Evolutionary conservation across 2,797 vertebrate genomes (phyloP).

Genomic region (Enteromius afrohamiltoni): DNA sequence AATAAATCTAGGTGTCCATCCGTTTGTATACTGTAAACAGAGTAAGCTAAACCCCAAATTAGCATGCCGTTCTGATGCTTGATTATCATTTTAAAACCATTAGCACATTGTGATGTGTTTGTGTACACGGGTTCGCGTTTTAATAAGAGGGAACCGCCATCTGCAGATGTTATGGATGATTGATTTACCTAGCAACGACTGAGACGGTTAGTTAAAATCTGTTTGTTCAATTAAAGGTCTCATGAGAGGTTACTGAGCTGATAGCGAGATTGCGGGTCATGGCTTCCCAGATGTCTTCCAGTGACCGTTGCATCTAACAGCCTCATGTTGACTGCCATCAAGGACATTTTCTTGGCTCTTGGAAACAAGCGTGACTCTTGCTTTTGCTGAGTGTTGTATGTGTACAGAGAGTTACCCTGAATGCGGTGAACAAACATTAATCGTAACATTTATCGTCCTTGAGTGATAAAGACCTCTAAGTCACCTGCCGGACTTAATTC

Average conservation of each 20-base stretch:
- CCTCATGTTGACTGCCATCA: conserved; percentile 27
- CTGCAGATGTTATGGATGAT: conserved; percentile 36
- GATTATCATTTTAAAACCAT: conserved; percentile 45
- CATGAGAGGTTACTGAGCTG: background rate
- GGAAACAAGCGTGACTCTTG: conserved; percentile 17
- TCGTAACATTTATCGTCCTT: background rate
- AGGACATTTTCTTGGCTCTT: conserved; percentile 20
- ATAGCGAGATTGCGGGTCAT: conserved; percentile 1
- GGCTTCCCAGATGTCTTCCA: conserved; percentile 20
- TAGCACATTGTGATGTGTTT: conserved; percentile 35
- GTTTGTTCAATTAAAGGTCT: conserved; percentile 36
- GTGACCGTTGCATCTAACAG: background rate
- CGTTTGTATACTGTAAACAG: conserved; percentile 30
- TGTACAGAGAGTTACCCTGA: background rate
- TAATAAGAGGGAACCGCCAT: conserved; percentile 18
- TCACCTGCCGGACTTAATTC: background rate
- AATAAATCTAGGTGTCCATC: background rate
- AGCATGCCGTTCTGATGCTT: conserved; percentile 8
- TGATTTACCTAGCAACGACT: conserved; percentile 30
- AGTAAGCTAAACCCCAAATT: conserved; percentile 18
- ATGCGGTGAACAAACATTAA: background rate
- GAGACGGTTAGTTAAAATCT: conserved; percentile 13
- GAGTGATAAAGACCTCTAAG: background rate
- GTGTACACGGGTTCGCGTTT: background rate
- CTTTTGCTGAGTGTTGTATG: background rate